Evolutionary conservation across 2,113 vertebrate genomes (phyloP).

Genomic region (Ailuropoda melanoleuca): DNA sequence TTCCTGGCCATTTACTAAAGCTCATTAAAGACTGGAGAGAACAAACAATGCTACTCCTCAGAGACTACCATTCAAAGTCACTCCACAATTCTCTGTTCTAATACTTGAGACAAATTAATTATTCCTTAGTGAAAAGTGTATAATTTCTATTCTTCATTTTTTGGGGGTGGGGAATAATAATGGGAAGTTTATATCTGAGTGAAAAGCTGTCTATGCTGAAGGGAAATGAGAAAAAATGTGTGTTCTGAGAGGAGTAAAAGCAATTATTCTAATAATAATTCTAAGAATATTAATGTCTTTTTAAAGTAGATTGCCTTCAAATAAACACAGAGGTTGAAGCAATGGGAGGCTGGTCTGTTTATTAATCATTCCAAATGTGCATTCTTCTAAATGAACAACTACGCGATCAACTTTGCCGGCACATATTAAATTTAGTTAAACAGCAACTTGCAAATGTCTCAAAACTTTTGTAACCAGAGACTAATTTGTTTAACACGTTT

Average conservation of each 20-base stretch:
- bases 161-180: conserved; percentile 89
- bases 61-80: conserved; percentile 97
- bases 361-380: conserved; percentile 86
- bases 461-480: conserved; percentile 90
- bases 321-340: conserved; percentile 89
- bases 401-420: conserved; percentile 82
- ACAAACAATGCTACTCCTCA: conserved; percentile 98
- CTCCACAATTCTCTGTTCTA: conserved; percentile 96
- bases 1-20: conserved; percentile 97
- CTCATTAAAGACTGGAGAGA: conserved; percentile 96
- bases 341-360: conserved; percentile 86
- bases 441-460: conserved; percentile 88
- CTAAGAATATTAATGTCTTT: conserved; percentile 93
- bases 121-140: conserved; percentile 97
- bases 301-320: conserved; percentile 94
- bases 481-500: conserved; percentile 90
- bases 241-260: conserved; percentile 90
- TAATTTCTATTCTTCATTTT: conserved; percentile 93
- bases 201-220: conserved; percentile 91
- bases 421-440: conserved; percentile 88
- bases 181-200: conserved; percentile 92
- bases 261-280: conserved; percentile 98
- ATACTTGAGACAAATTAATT: conserved; percentile 99
- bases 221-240: conserved; percentile 94
- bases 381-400: conserved; percentile 87